phyloP scores from a whole-genome alignment of 2,797 vertebrate genomes.

The Cryptoblepharus egeriae region DNA sequence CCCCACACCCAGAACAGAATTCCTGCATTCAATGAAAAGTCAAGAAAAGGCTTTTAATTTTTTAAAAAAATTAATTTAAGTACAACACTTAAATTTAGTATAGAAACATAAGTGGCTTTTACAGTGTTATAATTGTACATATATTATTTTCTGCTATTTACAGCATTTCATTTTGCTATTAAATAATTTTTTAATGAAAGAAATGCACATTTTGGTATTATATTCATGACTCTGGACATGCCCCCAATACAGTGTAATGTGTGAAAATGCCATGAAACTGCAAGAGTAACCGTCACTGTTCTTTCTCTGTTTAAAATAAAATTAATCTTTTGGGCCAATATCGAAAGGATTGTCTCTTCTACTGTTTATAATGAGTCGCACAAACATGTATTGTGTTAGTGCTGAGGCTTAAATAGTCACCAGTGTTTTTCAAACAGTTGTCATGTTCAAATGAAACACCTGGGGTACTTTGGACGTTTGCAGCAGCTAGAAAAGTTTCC shows the following conservation, averaged over 20 bases:
- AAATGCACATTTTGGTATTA: neutral
- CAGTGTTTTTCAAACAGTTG: conserved; percentile 83
- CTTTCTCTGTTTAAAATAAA: conserved; percentile 72
- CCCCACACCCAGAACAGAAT: too few relatives aligned
- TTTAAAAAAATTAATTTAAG: too few relatives aligned
- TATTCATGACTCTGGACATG: neutral
- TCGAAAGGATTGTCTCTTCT: conserved; percentile 76
- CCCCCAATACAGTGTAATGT: neutral
- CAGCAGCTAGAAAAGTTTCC: conserved; percentile 49
- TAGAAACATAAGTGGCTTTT: too few relatives aligned
- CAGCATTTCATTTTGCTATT: neutral
- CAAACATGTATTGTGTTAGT: conserved; percentile 78
- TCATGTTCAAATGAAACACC: conserved; percentile 81
- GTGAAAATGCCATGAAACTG: neutral
- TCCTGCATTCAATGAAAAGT: too few relatives aligned
- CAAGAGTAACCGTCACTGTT: conserved; percentile 33
- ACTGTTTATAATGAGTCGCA: conserved; percentile 78
- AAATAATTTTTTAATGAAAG: neutral
- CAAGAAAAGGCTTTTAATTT: too few relatives aligned
- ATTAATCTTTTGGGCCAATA: conserved; percentile 75
- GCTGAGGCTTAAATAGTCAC: conserved; percentile 76
- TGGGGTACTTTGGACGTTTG: conserved; percentile 62
- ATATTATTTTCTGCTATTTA: neutral
- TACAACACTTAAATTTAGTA: neutral
- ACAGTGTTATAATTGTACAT: neutral